Conservation (phyloP, 2,797 vertebrate species). For the Brachymystax lenok region DNA sequence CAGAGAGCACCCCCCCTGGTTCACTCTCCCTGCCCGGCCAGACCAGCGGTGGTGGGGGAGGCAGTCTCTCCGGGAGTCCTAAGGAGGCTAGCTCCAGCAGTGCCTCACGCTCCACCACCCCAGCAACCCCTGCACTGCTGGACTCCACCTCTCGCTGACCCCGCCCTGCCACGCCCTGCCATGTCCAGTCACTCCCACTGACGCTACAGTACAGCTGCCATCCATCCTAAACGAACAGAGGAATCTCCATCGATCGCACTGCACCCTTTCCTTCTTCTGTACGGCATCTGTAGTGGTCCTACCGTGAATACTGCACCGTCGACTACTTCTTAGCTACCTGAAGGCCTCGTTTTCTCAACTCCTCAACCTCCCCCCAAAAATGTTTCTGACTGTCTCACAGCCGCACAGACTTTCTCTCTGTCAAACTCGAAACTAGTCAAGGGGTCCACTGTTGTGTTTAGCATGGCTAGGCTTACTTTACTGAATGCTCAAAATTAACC, state of each 20-base stretch:
- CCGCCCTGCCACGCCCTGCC: conserved; percentile 39
- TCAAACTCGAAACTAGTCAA: conserved; percentile 42
- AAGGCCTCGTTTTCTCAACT: conserved; percentile 50
- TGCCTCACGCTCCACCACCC: conserved; percentile 88
- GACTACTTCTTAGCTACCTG: conserved; percentile 67
- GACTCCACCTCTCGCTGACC: conserved; percentile 91
- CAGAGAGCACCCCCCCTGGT: conserved; percentile 74
- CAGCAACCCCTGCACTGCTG: conserved; percentile 85
- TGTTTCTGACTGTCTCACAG: conserved; percentile 52
- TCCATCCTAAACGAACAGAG: conserved; percentile 76
- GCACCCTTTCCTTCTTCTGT: conserved; percentile 47
- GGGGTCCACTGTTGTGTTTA: conserved; percentile 53
- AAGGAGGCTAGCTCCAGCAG: conserved; percentile 87
- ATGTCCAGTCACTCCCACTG: conserved; percentile 43
- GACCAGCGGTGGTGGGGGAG: conserved; percentile 57
- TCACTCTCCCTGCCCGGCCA: conserved; percentile 70
- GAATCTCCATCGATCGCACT: conserved; percentile 67
- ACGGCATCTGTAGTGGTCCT: conserved; percentile 19
- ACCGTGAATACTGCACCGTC: background rate
- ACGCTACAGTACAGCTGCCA: conserved; percentile 63
- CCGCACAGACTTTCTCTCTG: conserved; percentile 32
- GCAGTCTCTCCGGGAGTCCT: conserved; percentile 81
- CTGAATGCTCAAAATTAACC: conserved; percentile 22
- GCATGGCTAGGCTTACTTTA: conserved; percentile 47
- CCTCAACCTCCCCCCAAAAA: conserved; percentile 47